phyloP scores from a whole-genome alignment of 2,113 vertebrate genomes.

The Parus major region DNA sequence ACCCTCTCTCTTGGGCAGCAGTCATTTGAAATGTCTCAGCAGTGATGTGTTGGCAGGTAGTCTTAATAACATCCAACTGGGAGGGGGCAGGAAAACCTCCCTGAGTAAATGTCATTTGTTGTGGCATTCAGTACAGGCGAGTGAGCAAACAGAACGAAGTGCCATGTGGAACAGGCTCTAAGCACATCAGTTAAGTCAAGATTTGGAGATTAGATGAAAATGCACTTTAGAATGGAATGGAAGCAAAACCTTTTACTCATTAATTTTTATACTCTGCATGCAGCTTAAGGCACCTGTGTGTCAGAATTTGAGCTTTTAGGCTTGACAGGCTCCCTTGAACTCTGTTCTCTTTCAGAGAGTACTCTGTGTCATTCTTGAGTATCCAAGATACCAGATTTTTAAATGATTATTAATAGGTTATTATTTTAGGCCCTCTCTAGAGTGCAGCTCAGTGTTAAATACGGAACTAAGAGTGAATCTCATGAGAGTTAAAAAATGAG shows the following conservation, averaged over 20 bases:
- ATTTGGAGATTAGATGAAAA: background rate
- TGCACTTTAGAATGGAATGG: background rate
- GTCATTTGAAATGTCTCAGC: background rate
- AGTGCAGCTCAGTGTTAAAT: background rate
- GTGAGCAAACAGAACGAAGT: background rate
- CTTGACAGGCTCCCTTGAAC: background rate
- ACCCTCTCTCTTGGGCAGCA: background rate
- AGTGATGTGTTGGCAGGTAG: background rate
- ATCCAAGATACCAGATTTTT: background rate
- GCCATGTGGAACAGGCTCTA: background rate
- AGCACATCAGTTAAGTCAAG: background rate
- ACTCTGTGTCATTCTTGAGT: background rate
- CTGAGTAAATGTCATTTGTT: background rate
- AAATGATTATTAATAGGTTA: background rate
- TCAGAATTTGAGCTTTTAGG: background rate
- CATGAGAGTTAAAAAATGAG: background rate
- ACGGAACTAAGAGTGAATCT: background rate
- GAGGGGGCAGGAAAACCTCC: background rate
- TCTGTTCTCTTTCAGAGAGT: background rate
- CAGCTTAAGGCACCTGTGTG: background rate
- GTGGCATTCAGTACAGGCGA: background rate
- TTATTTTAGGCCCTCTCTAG: background rate
- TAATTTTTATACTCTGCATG: background rate
- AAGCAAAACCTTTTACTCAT: background rate
- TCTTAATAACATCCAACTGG: too few species aligned